phyloP scores from a whole-genome alignment of 2,113 vertebrate genomes.

The Corythornis vintsioides region DNA sequence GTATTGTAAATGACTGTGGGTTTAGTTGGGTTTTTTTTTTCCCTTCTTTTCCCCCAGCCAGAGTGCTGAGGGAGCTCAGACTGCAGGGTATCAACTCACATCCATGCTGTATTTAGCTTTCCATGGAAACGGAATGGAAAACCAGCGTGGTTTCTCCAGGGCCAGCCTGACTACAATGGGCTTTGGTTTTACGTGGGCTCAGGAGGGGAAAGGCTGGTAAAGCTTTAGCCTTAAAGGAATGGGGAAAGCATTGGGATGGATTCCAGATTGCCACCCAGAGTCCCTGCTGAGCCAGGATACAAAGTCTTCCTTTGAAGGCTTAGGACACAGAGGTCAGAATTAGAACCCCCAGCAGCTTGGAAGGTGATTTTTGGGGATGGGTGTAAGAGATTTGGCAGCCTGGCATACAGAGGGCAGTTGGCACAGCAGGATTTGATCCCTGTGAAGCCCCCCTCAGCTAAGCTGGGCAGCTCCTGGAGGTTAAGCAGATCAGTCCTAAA shows the following conservation, averaged over 20 bases:
- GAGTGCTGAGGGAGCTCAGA: background rate
- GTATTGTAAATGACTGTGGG: background rate
- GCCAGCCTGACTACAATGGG: background rate
- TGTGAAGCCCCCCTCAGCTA: rapidly evolving
- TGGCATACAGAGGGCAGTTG: background rate
- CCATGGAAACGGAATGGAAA: slow-evolving; percentile 19
- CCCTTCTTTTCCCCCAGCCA: background rate
- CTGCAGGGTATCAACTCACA: slow-evolving; percentile 23
- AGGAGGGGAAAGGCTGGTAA: background rate
- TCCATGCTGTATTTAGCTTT: slow-evolving; percentile 8
- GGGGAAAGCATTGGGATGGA: background rate
- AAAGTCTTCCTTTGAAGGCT: background rate
- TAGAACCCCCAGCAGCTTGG: background rate
- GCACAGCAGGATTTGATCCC: background rate
- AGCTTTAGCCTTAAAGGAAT: background rate
- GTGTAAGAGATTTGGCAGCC: background rate
- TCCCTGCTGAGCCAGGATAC: background rate
- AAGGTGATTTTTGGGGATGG: background rate
- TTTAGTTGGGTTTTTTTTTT: background rate
- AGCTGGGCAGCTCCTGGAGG: background rate
- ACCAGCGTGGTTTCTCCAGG: background rate
- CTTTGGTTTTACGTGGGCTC: background rate
- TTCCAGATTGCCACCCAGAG: background rate
- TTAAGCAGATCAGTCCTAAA: background rate
- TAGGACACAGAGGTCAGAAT: background rate